phyloP scores from a whole-genome alignment of 2,113 vertebrate genomes.

The Callaeas wilsoni region DNA sequence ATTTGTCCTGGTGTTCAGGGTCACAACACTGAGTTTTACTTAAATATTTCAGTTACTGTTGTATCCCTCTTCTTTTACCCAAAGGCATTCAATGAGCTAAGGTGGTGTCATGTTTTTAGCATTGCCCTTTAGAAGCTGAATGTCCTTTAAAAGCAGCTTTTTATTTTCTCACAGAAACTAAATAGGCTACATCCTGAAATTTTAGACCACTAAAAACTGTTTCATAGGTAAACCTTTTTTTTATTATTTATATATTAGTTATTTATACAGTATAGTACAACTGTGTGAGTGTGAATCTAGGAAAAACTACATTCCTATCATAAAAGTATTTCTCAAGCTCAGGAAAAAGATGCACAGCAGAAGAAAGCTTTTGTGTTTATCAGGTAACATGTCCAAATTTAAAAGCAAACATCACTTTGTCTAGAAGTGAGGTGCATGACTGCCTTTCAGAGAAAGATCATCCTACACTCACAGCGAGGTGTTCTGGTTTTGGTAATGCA shows the following conservation, averaged over 20 bases:
- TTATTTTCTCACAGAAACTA: background rate
- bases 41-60: background rate
- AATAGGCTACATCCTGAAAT: background rate
- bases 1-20: background rate
- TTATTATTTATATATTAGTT: background rate
- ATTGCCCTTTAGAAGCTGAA: background rate
- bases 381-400: background rate
- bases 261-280: background rate
- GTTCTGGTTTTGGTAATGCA: constrained; percentile 52
- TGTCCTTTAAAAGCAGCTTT: background rate
- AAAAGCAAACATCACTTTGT: background rate
- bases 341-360: background rate
- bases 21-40: background rate
- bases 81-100: background rate
- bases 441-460: background rate
- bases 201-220: background rate
- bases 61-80: background rate
- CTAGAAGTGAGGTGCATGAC: background rate
- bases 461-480: constrained; percentile 14
- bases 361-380: background rate
- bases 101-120: background rate
- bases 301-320: background rate
- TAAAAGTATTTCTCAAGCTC: background rate
- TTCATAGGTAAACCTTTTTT: background rate
- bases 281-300: background rate